A percentile compares a stretch with the other conserved stretches of the same genome.
Conservation (phyloP, 2,113 vertebrate genomes). For the Anoura caudifer region DNA sequence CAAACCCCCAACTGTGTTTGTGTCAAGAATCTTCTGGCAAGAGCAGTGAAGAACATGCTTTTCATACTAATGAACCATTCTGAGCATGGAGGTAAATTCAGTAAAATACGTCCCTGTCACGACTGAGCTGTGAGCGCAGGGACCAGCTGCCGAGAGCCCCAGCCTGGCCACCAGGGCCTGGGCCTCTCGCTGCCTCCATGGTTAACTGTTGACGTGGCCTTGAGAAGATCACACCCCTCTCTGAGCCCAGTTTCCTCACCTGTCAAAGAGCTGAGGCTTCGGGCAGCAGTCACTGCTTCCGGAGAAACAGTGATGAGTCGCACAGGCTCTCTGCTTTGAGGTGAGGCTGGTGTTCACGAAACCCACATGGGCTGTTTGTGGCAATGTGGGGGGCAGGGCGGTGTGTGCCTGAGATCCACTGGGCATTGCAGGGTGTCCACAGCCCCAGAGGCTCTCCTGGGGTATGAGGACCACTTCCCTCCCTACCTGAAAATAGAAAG, state of each 20-base stretch:
- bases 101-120: background rate
- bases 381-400: rapidly evolving
- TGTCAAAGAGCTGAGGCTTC: background rate
- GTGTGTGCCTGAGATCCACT: background rate
- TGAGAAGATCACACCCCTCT: background rate
- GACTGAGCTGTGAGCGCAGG: background rate
- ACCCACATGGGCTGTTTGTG: background rate
- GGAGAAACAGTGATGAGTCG: background rate
- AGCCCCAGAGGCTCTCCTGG: background rate
- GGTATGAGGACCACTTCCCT: background rate
- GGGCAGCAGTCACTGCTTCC: background rate
- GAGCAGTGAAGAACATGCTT: background rate
- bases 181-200: background rate
- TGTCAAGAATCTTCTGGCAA: constrained; percentile 58
- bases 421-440: background rate
- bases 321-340: background rate
- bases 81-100: background rate
- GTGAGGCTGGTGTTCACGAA: background rate
- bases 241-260: background rate
- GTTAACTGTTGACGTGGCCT: background rate
- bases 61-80: constrained; percentile 11
- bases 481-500: background rate
- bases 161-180: rapidly evolving
- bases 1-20: constrained; percentile 4
- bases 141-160: background rate